Percentiles rank a stretch among this genome's conserved stretches.
Evolutionary conservation across 2,113 vertebrate species (phyloP).

Genomic region (Riparia riparia): DNA sequence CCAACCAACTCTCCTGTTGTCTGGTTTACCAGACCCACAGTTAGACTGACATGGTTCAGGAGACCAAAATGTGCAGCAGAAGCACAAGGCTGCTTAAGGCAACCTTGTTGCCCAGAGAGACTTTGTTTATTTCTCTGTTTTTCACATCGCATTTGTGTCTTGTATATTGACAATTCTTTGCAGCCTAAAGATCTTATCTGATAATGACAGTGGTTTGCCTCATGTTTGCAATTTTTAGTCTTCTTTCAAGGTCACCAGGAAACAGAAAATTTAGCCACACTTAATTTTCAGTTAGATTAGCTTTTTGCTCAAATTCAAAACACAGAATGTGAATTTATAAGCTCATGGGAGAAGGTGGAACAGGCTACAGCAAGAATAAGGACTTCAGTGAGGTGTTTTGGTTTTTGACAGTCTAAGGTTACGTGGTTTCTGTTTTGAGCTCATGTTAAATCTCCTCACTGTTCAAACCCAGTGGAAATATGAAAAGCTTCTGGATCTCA

Average conservation of each 20-base stretch:
- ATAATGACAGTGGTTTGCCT: background rate
- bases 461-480: background rate
- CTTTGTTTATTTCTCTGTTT: background rate
- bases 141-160: background rate
- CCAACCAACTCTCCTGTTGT: background rate
- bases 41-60: background rate
- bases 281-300: background rate
- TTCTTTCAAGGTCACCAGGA: background rate
- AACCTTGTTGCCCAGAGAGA: background rate
- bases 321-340: fast-evolving
- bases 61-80: background rate
- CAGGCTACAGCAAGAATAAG: background rate
- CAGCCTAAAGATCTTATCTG: background rate
- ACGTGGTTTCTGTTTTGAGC: background rate
- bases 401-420: background rate
- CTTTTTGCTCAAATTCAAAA: background rate
- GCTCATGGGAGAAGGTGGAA: background rate
- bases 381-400: background rate
- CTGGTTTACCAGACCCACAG: background rate
- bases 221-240: background rate
- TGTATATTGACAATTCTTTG: background rate
- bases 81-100: background rate
- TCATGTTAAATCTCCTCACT: background rate
- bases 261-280: background rate
- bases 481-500: background rate